Percentiles rank a stretch among this genome's conserved stretches.
Evolutionary conservation across 2,888 invertebrate species (phyloP).

Genomic region (Apoda limacodes): DNA sequence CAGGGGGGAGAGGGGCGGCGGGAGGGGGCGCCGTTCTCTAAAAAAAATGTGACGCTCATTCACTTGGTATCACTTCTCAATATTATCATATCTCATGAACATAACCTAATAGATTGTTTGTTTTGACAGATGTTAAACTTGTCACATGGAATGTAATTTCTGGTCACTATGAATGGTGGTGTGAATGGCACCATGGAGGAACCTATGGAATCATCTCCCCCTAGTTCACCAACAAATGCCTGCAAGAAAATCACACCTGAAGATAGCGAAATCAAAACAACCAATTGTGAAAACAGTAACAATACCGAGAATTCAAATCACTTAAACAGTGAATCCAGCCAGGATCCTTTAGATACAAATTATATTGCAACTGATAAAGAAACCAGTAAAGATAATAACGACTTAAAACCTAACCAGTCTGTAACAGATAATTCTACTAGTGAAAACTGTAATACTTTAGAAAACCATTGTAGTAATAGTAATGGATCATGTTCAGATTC

Average conservation of each 20-base stretch:
- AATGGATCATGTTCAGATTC: conserved; percentile 30
- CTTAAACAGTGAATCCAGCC: conserved; percentile 19
- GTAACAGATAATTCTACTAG: conserved; percentile 17
- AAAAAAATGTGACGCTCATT: conserved; percentile 50
- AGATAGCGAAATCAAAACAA: conserved; percentile 20
- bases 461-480: conserved; percentile 28
- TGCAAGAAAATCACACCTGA: conserved; percentile 21
- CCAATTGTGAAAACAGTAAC: conserved; percentile 27
- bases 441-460: conserved; percentile 21
- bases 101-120: conserved; percentile 35
- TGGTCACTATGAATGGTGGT: conserved; percentile 48
- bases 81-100: conserved; percentile 28
- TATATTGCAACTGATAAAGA: too few species aligned
- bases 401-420: too few species aligned
- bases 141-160: conserved; percentile 42
- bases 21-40: conserved; percentile 38
- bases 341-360: too few species aligned
- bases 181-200: conserved; percentile 50
- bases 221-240: conserved; percentile 18
- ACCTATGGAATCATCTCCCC: conserved; percentile 29
- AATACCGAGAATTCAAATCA: conserved; percentile 24
- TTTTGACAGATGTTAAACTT: conserved; percentile 43
- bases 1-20: conserved; percentile 40
- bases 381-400: too few species aligned
- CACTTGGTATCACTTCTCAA: conserved; percentile 33